A percentile compares a stretch with the other conserved stretches of the same genome.
These are phyloP conservation scores for Papilio dardanus DNA, from an alignment of 1,140 invertebrate species.

Conservation along the genomic window DNA sequence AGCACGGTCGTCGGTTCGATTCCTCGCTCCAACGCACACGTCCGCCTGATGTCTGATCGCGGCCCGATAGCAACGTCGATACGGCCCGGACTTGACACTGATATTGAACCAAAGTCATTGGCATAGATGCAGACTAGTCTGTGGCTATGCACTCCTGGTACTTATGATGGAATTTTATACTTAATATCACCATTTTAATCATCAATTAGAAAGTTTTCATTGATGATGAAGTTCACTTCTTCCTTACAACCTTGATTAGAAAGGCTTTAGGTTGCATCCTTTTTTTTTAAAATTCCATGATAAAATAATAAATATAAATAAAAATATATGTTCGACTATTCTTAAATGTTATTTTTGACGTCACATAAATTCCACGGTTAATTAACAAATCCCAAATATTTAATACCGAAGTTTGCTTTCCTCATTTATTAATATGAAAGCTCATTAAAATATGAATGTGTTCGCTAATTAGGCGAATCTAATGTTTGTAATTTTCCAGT, in stretches of 20 bases:
- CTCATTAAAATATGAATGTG: slow-evolving; percentile 11
- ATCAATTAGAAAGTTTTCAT: too few relatives aligned
- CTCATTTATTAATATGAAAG: slow-evolving; percentile 9
- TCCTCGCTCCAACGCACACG: slow-evolving; percentile 46
- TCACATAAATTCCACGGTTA: neutral
- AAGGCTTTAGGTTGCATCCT: too few relatives aligned
- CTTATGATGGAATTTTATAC: neutral
- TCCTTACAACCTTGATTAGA: too few relatives aligned
- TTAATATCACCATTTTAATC: neutral
- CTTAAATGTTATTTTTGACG: neutral
- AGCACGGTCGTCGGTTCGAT: slow-evolving; percentile 50
- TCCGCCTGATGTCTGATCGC: slow-evolving; percentile 49
- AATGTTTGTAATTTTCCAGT: slow-evolving; percentile 21
- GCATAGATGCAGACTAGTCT: neutral
- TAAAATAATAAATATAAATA: too few relatives aligned
- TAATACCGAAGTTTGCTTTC: neutral
- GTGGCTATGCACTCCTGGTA: slow-evolving; percentile 6
- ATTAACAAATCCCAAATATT: neutral
- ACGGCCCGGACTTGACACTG: slow-evolving; percentile 50
- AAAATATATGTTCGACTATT: too few relatives aligned
- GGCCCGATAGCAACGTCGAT: slow-evolving; percentile 40
- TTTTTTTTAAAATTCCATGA: too few relatives aligned
- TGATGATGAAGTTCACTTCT: too few relatives aligned
- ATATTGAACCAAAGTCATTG: slow-evolving; percentile 39
- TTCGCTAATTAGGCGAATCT: neutral